Conservation (phyloP, 1,140 invertebrate species). For the Paralvinella palmiformis region DNA sequence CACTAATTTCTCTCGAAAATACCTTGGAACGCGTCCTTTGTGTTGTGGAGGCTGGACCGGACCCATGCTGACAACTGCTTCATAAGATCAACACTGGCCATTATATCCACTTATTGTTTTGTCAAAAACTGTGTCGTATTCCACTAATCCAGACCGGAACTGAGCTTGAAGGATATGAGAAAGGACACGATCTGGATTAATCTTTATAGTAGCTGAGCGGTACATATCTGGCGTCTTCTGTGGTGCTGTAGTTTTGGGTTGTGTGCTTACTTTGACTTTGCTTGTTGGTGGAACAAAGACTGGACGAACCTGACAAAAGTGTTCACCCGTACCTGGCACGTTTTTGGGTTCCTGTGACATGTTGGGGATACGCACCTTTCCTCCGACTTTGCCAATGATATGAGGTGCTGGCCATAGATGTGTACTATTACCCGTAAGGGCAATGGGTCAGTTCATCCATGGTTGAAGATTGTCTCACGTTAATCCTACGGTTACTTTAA, state of each 20-base stretch:
- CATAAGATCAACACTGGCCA: conserved; percentile 21
- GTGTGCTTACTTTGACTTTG: not conserved
- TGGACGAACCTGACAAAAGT: conserved; percentile 21
- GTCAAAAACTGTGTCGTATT: conserved; percentile 21
- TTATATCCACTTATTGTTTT: conserved; percentile 23
- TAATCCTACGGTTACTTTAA: not conserved
- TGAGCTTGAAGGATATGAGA: conserved; percentile 7
- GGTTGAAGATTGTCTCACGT: conserved; percentile 2
- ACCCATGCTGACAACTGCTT: conserved; percentile 26
- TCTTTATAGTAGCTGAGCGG: conserved; percentile 1
- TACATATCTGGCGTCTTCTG: not conserved
- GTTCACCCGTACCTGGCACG: conserved; percentile 19
- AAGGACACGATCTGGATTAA: conserved; percentile 25
- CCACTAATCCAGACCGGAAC: conserved; percentile 14
- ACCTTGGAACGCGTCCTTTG: conserved; percentile 25
- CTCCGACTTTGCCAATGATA: not conserved
- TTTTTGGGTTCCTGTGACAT: not conserved
- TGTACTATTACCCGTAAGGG: not conserved
- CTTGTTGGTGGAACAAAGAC: not conserved
- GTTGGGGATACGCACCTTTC: not conserved
- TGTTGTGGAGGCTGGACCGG: conserved; percentile 25
- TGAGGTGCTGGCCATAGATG: not conserved
- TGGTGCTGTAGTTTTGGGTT: not conserved
- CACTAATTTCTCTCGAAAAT: conserved; percentile 17
- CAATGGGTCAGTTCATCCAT: not conserved